Percentiles rank a stretch among this genome's conserved stretches.
Evolutionary conservation across 2,797 vertebrate species (phyloP).

Genomic region (Eidolon dupreanum): DNA sequence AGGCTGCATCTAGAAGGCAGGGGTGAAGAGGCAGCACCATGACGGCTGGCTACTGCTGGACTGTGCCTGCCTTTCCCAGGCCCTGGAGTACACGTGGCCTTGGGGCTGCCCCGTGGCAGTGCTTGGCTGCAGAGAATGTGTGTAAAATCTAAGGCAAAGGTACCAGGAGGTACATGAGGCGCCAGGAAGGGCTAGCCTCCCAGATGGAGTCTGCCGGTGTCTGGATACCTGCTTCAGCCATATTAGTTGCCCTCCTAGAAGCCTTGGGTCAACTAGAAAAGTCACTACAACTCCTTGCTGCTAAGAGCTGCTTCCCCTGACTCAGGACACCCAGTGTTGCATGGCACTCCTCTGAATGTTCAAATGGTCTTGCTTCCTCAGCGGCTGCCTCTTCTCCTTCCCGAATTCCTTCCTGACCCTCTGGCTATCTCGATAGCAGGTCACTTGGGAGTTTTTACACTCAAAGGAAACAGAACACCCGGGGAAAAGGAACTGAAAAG

Average conservation of each 20-base stretch:
- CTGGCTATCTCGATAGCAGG: constrained; percentile 52
- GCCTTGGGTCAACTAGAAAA: neutral
- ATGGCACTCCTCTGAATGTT: neutral
- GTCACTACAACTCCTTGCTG: neutral
- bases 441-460: constrained; percentile 57
- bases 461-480: constrained; percentile 47
- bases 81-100: neutral
- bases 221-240: constrained; percentile 33
- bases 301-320: neutral
- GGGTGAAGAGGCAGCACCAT: neutral
- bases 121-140: neutral
- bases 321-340: neutral
- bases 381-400: neutral
- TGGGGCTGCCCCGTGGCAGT: constrained; percentile 41
- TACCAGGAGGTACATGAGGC: neutral
- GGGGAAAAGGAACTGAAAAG: constrained; percentile 62
- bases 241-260: neutral
- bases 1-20: neutral
- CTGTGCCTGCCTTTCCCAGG: neutral
- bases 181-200: neutral
- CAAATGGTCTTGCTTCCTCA: neutral
- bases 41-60: neutral
- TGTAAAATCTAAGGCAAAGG: constrained; percentile 64
- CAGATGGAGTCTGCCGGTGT: neutral
- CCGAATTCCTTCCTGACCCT: constrained; percentile 64